Evolutionary conservation across 92 coral and sea anemone genomes (phyloP), one percentile per base, ranked within the genome.

Genomic region (Epizoanthus illoricatus): DNA sequence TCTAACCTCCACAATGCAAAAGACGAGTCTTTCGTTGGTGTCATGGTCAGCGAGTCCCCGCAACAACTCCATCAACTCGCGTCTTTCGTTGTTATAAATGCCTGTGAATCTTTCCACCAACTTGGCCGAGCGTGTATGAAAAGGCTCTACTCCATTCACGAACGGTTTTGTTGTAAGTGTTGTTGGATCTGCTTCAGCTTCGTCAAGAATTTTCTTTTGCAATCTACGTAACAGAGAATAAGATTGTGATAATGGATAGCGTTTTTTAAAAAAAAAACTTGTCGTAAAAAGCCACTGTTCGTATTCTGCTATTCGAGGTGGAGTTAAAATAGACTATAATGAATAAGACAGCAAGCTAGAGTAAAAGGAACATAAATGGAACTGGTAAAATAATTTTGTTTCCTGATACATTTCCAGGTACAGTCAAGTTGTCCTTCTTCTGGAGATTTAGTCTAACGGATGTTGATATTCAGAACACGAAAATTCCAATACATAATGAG

Each of bases 1-100:
- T 75, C 88, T 83, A 65, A 91, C 98, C 90, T 93, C 91, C 8
- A 91, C 93, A 70, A 91, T 74, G 23, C 75, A 76, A 70, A 88
- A 93, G 19, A 86, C 84, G 45, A 93, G 71, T 43, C 90, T 80
- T 65, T 93, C 98, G 52, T 88, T 90, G 52, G 88, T 80, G 18
- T 90, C 92, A 16, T 83, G 87, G 75, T 89, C 94, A 10, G 85
- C 88, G 66, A 87, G 83, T 59, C 83, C 85, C 66, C 85, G 73
- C 81, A 93, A 72, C 39, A 82, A 64, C 42, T 89, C 87, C 86
- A 89, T 89, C 33, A 87, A 24, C 57, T 91, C 88, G 1, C 84
- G 76, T 47, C 98, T 83, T 40, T 93, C 98, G 52, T 82, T 76
- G 43, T 86, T 88, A 65, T 91, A 89, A 71, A 93, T 73, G 36